phyloP scores from a whole-genome alignment of 2,797 vertebrate species.

The Enteromius paludinosus region DNA sequence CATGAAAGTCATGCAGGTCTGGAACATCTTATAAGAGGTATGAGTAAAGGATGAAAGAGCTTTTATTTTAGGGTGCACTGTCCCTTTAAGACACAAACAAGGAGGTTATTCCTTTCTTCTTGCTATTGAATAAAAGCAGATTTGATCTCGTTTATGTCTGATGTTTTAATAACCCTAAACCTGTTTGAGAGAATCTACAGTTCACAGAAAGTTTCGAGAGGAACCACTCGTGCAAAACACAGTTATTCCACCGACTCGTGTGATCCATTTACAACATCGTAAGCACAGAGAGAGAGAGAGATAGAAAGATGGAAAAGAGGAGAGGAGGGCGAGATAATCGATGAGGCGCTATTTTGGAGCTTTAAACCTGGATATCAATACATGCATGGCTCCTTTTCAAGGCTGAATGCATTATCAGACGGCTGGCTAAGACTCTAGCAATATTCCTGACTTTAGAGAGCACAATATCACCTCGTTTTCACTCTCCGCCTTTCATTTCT shows the following conservation, averaged over 20 bases:
- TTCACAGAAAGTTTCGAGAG: constrained; percentile 40
- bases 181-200: constrained; percentile 46
- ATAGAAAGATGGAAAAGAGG: constrained; percentile 14
- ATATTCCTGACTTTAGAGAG: constrained; percentile 45
- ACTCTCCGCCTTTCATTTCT: constrained; percentile 37
- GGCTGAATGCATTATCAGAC: constrained; percentile 60
- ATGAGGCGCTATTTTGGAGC: constrained; percentile 65
- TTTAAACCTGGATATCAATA: constrained; percentile 65
- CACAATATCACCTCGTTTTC: constrained; percentile 40
- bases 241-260: constrained; percentile 55
- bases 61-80: neutral
- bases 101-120: neutral
- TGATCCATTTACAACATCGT: constrained; percentile 52
- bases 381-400: constrained; percentile 56
- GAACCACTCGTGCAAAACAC: constrained; percentile 47
- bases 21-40: neutral
- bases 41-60: neutral
- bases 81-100: constrained; percentile 9
- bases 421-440: constrained; percentile 40
- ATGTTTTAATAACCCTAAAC: constrained; percentile 35
- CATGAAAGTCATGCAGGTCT: neutral
- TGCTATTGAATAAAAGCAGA: neutral
- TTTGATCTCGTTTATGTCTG: constrained; percentile 9
- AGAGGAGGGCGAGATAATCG: constrained; percentile 53
- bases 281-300: constrained; percentile 42